Evolutionary conservation across 2,113 vertebrate genomes (phyloP).

Genomic region (Crotalus helleri): DNA sequence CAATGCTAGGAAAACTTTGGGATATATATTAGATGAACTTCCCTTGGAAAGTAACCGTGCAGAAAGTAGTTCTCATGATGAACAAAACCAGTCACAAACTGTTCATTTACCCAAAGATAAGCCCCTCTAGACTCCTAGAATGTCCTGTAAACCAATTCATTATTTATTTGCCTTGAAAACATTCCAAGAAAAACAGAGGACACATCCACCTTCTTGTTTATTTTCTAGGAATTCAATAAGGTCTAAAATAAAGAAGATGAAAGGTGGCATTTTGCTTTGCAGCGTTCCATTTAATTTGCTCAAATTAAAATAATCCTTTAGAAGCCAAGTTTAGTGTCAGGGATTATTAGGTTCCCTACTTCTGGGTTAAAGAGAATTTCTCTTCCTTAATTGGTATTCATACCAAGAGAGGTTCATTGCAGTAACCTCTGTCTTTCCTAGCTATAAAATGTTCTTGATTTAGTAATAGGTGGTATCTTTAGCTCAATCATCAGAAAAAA

Average conservation of each 20-base stretch:
- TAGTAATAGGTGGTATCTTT: not conserved
- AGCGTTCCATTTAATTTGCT: not conserved
- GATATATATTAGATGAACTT: not conserved
- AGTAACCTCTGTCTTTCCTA: slow-evolving; percentile 11
- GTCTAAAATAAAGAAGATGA: not conserved
- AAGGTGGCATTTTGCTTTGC: not conserved
- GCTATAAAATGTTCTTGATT: accelerated
- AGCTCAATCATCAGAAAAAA: accelerated
- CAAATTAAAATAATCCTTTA: not conserved
- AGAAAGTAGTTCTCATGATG: not conserved
- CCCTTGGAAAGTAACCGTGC: not conserved
- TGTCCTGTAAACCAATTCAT: not conserved
- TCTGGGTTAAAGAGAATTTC: not conserved
- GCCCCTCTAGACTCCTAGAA: not conserved
- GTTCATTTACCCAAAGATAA: not conserved
- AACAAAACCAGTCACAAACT: not conserved
- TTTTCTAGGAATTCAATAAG: not conserved
- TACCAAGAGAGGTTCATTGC: not conserved
- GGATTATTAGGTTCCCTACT: not conserved
- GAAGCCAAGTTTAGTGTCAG: not conserved
- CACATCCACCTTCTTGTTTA: not conserved
- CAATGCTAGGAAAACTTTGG: not conserved
- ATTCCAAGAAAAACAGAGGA: not conserved
- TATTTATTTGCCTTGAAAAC: not conserved
- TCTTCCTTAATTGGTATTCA: not conserved